A percentile compares a stretch with the other conserved stretches of the same genome.
Evolutionary conservation across 2,888 invertebrate genomes (phyloP).

Genomic region (Podotricha telesiphe): DNA sequence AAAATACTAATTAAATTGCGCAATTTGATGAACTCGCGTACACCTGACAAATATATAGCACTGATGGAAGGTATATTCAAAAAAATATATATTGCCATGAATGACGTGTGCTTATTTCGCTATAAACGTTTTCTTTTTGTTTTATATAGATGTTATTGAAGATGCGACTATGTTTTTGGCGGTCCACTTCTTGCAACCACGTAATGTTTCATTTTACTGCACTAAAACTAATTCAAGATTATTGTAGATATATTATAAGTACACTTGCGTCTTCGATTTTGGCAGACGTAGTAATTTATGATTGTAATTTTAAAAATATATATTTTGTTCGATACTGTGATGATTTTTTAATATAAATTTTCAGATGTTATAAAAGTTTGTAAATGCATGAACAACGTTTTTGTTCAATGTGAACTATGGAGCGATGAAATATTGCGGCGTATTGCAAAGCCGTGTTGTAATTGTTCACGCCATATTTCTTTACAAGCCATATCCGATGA

Average conservation of each 20-base stretch:
- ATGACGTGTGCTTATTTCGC: background rate
- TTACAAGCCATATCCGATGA: conserved; percentile 57
- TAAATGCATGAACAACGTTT: conserved; percentile 75
- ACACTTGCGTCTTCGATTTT: too few species aligned
- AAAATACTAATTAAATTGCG: conserved; percentile 71
- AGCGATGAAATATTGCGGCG: conserved; percentile 71
- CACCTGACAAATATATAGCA: conserved; percentile 52
- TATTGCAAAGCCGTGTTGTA: conserved; percentile 65
- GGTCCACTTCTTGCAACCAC: conserved; percentile 63
- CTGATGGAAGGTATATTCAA: conserved; percentile 60
- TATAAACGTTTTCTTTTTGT: conserved; percentile 15
- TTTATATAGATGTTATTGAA: conserved; percentile 66
- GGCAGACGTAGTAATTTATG: too few species aligned
- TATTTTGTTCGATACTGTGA: too few species aligned
- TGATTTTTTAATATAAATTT: conserved; percentile 21
- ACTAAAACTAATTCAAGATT: background rate
- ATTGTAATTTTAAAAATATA: too few species aligned
- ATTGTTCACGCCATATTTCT: conserved; percentile 66
- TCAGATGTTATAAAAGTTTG: conserved; percentile 68
- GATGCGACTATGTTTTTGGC: conserved; percentile 68
- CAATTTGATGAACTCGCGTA: conserved; percentile 56
- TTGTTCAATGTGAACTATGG: conserved; percentile 76
- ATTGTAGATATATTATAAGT: too few species aligned
- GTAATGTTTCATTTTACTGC: conserved; percentile 51
- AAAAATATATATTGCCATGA: background rate